phyloP scores from a whole-genome alignment of 2,797 vertebrate species.

The Amphiprion clarkii region DNA sequence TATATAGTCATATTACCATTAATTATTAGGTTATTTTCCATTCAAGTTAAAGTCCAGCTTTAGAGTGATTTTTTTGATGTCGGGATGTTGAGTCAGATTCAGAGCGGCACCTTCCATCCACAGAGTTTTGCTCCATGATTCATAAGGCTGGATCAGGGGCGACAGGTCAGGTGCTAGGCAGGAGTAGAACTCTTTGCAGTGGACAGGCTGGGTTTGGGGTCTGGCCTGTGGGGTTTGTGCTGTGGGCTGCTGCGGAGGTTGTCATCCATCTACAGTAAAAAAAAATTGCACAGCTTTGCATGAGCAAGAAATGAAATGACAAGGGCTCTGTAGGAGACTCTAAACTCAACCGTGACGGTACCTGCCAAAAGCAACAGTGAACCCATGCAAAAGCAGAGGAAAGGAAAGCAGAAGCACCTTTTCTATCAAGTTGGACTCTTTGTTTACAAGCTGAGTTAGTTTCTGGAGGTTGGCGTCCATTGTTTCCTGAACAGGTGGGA shows the following conservation, averaged over 20 bases:
- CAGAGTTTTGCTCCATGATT: slow-evolving; percentile 13
- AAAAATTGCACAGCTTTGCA: slow-evolving; percentile 60
- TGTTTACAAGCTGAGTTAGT: slow-evolving; percentile 99
- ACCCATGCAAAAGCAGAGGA: slow-evolving; percentile 69
- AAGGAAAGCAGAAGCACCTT: slow-evolving; percentile 90
- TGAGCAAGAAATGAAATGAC: background rate
- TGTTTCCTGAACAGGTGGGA: slow-evolving; percentile 88
- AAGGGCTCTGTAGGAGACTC: background rate
- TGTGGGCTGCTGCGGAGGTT: slow-evolving; percentile 98
- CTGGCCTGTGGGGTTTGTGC: slow-evolving; percentile 90
- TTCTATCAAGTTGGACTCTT: slow-evolving; percentile 99
- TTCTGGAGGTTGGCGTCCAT: slow-evolving; percentile 98
- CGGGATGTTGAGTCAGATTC: slow-evolving; percentile 26
- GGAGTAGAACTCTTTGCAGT: slow-evolving; percentile 81
- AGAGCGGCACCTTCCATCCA: slow-evolving; percentile 32
- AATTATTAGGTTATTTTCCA: slow-evolving; percentile 32
- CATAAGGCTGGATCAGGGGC: slow-evolving; percentile 28
- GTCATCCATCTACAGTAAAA: slow-evolving; percentile 93
- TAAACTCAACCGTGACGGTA: slow-evolving; percentile 23
- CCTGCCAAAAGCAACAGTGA: slow-evolving; percentile 48
- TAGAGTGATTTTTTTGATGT: background rate
- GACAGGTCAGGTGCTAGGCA: slow-evolving; percentile 51
- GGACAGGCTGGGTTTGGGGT: slow-evolving; percentile 86
- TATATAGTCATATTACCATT: slow-evolving; percentile 37
- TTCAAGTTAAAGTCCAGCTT: slow-evolving; percentile 31